These are phyloP conservation scores for Mythimna loreyi DNA, from an alignment of 2,888 invertebrate genomes.

Conservation along the genomic window DNA sequence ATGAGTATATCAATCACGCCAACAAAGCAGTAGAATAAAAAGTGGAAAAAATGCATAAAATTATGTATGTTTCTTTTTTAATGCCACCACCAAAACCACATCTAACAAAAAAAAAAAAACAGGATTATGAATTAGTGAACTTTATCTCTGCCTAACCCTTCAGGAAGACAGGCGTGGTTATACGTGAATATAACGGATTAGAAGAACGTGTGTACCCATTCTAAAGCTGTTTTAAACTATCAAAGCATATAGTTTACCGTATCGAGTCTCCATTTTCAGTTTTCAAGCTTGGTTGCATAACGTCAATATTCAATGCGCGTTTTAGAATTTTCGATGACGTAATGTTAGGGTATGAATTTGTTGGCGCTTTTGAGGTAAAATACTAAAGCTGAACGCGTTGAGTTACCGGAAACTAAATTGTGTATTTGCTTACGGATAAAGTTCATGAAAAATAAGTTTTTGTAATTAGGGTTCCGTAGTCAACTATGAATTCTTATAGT, in stretches of 20 bases:
- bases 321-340: slow-evolving; percentile 19
- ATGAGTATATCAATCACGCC: no score
- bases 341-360: slow-evolving; percentile 12
- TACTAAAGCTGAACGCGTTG: neutral
- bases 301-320: slow-evolving; percentile 9
- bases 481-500: no score
- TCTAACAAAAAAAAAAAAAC: neutral
- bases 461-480: no score
- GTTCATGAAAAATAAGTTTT: no score
- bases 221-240: slow-evolving; percentile 1
- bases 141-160: neutral
- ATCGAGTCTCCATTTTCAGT: slow-evolving; percentile 14
- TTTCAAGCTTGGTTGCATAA: slow-evolving; percentile 24
- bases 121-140: neutral
- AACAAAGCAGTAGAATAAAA: no score
- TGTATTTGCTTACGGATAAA: no score
- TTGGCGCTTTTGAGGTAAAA: slow-evolving; percentile 1
- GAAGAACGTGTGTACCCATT: neutral
- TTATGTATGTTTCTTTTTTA: no score
- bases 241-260: neutral
- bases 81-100: no score
- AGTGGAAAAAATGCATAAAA: no score
- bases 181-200: slow-evolving; percentile 1
- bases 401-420: neutral
- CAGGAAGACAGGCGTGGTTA: neutral